These are phyloP conservation scores for Heliothis virescens DNA, from an alignment of 1,140 invertebrate species.

Conservation along the genomic window DNA sequence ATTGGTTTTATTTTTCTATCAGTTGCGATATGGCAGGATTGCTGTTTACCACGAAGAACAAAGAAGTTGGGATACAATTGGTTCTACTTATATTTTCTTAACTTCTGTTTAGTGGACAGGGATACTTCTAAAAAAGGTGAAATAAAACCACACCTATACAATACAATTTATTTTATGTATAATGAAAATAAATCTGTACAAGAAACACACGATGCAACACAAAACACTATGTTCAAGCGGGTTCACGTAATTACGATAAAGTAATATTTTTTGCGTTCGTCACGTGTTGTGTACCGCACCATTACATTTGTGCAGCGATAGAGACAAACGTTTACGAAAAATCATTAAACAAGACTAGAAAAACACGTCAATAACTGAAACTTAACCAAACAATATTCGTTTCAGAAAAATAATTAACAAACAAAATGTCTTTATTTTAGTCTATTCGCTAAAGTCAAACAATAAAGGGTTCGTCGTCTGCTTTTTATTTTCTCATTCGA, in stretches of 20 bases:
- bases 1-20: no score
- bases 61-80: no score
- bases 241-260: constrained; percentile 33
- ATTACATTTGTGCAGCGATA: constrained; percentile 37
- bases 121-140: background rate
- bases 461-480: background rate
- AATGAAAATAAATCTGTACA: constrained; percentile 56
- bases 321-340: constrained; percentile 16
- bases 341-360: background rate
- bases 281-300: constrained; percentile 9
- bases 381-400: constrained; percentile 3
- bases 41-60: no score
- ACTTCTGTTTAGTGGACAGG: no score
- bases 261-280: constrained; percentile 17
- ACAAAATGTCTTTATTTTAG: background rate
- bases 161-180: constrained; percentile 66
- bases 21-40: no score
- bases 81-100: no score
- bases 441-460: background rate
- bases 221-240: constrained; percentile 27
- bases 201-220: constrained; percentile 31
- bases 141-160: constrained; percentile 58
- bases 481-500: background rate
- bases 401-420: background rate
- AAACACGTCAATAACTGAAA: constrained; percentile 9